phyloP scores from a whole-genome alignment of 2,888 invertebrate species.

The Augiades crinisus region DNA sequence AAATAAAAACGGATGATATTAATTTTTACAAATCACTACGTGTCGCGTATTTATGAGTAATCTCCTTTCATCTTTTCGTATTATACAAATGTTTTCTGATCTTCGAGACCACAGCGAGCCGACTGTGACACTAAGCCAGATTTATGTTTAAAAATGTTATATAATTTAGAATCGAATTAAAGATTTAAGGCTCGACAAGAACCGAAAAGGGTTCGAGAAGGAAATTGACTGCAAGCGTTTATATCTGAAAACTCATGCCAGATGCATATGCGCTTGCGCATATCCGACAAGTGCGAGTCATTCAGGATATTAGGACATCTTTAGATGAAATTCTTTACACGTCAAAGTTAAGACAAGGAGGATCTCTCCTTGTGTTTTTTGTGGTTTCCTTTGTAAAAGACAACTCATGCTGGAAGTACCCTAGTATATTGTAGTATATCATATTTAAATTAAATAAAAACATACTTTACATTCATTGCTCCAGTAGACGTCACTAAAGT shows the following conservation, averaged over 20 bases:
- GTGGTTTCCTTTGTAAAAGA: too few species aligned
- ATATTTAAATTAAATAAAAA: too few species aligned
- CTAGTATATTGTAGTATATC: too few species aligned
- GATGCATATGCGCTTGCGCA: neutral
- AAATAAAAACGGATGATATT: constrained; percentile 35
- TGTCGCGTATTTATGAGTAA: constrained; percentile 51
- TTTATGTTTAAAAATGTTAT: constrained; percentile 67
- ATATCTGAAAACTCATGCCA: neutral
- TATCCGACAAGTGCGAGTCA: neutral
- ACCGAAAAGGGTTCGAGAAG: constrained; percentile 44
- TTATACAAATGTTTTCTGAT: constrained; percentile 71
- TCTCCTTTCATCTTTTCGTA: constrained; percentile 55
- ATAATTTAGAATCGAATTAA: constrained; percentile 71
- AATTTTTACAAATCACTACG: constrained; percentile 48
- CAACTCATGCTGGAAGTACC: too few species aligned
- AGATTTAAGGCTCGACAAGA: constrained; percentile 62
- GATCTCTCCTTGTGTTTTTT: too few species aligned
- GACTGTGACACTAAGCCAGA: constrained; percentile 71
- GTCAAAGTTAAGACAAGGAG: too few species aligned
- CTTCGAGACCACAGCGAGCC: constrained; percentile 53
- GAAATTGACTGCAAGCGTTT: constrained; percentile 12
- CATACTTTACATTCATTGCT: too few species aligned
- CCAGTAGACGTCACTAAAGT: neutral
- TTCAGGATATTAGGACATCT: neutral
- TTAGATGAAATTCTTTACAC: too few species aligned